Evolutionary conservation across 2,888 invertebrate species (phyloP).

Genomic region (Tenthredo distinguenda): DNA sequence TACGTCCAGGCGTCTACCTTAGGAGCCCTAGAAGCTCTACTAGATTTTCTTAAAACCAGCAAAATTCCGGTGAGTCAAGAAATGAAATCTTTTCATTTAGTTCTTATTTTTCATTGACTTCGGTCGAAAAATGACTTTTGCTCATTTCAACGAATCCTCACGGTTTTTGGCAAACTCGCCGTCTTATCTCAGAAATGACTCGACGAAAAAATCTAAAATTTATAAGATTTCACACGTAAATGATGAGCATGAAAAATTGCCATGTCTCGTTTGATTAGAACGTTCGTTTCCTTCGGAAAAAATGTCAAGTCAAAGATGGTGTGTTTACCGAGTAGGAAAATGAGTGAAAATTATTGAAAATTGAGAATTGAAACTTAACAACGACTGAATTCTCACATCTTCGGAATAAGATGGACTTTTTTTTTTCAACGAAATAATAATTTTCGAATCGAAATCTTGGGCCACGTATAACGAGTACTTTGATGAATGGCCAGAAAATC

Average conservation of each 20-base stretch:
- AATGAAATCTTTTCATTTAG: slow-evolving; percentile 19
- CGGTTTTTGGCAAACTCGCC: too few relatives aligned
- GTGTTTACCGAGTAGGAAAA: too few relatives aligned
- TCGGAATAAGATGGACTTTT: not conserved
- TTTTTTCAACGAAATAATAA: not conserved
- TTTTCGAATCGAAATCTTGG: not conserved
- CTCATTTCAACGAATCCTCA: too few relatives aligned
- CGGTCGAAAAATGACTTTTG: not conserved
- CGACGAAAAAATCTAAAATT: not conserved
- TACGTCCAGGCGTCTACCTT: slow-evolving; percentile 99
- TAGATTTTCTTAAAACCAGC: slow-evolving; percentile 94
- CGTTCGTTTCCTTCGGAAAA: not conserved
- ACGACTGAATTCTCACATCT: not conserved
- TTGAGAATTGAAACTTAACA: not conserved
- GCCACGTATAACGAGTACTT: not conserved
- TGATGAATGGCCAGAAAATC: not conserved
- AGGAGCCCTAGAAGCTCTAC: slow-evolving; percentile 97
- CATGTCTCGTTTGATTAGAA: not conserved
- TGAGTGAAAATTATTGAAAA: not conserved
- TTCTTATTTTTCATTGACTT: not conserved
- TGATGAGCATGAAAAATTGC: not conserved
- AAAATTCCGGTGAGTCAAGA: slow-evolving; percentile 92
- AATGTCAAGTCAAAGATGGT: too few relatives aligned
- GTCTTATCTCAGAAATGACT: too few relatives aligned
- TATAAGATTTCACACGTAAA: not conserved